These are phyloP conservation scores for Heliconius hermathena DNA, from an alignment of 1,140 invertebrate species.

Conservation along the genomic window DNA sequence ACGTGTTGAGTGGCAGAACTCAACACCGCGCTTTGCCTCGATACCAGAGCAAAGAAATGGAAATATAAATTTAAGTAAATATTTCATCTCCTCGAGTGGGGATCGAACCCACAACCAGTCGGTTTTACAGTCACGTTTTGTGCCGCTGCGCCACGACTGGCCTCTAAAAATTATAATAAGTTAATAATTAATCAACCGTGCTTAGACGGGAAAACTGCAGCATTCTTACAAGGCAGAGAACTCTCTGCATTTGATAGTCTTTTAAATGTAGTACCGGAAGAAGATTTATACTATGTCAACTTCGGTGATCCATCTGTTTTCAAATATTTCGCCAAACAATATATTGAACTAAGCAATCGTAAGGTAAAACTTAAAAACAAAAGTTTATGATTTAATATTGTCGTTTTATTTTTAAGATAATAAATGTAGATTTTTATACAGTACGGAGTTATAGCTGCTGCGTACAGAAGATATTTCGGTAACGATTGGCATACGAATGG, in stretches of 20 bases:
- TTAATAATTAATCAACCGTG: neutral
- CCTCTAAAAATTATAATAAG: neutral
- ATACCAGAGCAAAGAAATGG: no score
- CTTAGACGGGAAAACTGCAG: slow-evolving; percentile 71
- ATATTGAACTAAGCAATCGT: slow-evolving; percentile 54
- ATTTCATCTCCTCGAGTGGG: no score
- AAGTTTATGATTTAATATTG: no score
- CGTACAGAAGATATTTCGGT: slow-evolving; percentile 67
- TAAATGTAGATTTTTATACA: slow-evolving; percentile 24
- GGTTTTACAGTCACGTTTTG: no score
- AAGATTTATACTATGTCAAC: slow-evolving; percentile 72
- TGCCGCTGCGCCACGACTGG: no score
- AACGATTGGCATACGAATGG: slow-evolving; percentile 57
- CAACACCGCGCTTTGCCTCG: no score
- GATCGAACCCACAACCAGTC: no score
- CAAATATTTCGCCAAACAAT: slow-evolving; percentile 59
- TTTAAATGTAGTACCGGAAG: slow-evolving; percentile 67
- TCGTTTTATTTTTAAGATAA: neutral
- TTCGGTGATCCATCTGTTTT: slow-evolving; percentile 68
- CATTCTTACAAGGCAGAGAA: slow-evolving; percentile 69
- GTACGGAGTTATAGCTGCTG: slow-evolving; percentile 67
- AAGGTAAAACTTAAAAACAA: slow-evolving; percentile 50
- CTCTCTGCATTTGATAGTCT: slow-evolving; percentile 63
- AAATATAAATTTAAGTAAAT: no score
- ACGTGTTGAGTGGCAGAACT: no score